Base-by-base conservation (phyloP, 2,113 vertebrate genomes). In the Chlamydotis undulata region DNA sequence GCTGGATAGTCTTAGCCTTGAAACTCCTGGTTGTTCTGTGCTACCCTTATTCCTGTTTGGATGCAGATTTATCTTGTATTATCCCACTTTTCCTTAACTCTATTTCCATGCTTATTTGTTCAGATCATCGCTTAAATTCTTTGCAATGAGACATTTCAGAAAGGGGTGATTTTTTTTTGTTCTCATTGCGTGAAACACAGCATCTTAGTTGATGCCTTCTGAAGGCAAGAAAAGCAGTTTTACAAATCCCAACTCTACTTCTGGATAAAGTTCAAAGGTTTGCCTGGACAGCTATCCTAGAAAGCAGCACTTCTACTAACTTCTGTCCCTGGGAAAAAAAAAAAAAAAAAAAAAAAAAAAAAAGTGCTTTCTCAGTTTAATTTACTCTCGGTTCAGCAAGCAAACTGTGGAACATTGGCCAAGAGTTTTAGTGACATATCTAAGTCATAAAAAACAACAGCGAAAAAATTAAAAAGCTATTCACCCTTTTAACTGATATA, bases 391-490 rank as follows among this genome's bases (percentile, higher is more conserved):
- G 23, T 64, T 91, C 87, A 79, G 65, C 33, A 53, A 67, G 57
- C 7, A 79, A 89, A 83, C 65, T 33, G 15, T 74, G 69, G 73
- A 93, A 95, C 94, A 87, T n/a, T 13, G 70, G 89, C 84, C 89
- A 89, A 93, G 83, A 43, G 68, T 94, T 95, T 94, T 93, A 96
- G 77, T 86, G 88, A 71, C 64, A 83, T 14, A 56, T 88, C 9
- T 47, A 84, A 70, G 79, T 24, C 12, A 57, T 95, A 88, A 94
- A 94, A 94, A 69, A 73, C 41, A 43, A 43, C 41, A 43, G 52
- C 24, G 28, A 75, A 85, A 49, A 73, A 43, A 56, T 76, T 21
- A 76, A 87, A 63, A 77, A 69, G 26, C 43, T 14, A 21, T 88
- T 88, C 49, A 90, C 39, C 73, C 33, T 93, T 92, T 86, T 78